These are phyloP conservation scores for Picus viridis DNA, from an alignment of 2,797 vertebrate genomes.

Conservation along the genomic window DNA sequence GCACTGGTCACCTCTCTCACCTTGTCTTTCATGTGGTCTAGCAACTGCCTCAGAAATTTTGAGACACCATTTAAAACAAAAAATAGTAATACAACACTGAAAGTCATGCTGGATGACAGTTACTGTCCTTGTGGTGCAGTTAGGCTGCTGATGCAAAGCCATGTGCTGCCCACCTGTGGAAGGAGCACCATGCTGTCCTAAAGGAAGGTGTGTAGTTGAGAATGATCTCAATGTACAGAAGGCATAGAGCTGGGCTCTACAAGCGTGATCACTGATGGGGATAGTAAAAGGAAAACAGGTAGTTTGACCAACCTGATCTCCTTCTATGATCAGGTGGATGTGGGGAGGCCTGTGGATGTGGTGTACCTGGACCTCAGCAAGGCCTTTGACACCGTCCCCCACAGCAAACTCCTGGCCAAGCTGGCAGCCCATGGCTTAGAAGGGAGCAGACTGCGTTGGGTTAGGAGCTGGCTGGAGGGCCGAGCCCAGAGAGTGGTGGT, in stretches of 20 bases:
- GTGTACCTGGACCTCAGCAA: too few relatives aligned
- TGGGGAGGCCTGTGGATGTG: too few relatives aligned
- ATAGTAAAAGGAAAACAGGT: background rate
- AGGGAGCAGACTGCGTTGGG: too few relatives aligned
- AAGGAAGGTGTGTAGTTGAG: background rate
- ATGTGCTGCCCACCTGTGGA: fast-evolving
- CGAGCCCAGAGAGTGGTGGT: too few relatives aligned
- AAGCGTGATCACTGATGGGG: background rate
- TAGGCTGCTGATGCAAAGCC: background rate
- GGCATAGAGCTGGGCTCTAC: background rate
- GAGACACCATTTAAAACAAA: background rate
- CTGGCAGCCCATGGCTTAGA: too few relatives aligned
- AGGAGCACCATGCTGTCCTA: fast-evolving
- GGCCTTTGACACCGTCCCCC: too few relatives aligned
- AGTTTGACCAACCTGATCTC: too few relatives aligned
- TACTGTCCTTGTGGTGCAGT: background rate
- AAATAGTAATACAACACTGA: background rate
- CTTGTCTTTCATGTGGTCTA: background rate
- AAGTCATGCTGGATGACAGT: background rate
- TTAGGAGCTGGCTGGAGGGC: too few relatives aligned
- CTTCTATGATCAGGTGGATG: too few relatives aligned
- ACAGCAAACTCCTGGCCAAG: too few relatives aligned
- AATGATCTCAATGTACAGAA: background rate
- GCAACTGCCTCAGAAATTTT: background rate
- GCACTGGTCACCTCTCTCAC: fast-evolving